phyloP scores from a whole-genome alignment of 1,140 invertebrate species.

The Heterodera schachtii region DNA sequence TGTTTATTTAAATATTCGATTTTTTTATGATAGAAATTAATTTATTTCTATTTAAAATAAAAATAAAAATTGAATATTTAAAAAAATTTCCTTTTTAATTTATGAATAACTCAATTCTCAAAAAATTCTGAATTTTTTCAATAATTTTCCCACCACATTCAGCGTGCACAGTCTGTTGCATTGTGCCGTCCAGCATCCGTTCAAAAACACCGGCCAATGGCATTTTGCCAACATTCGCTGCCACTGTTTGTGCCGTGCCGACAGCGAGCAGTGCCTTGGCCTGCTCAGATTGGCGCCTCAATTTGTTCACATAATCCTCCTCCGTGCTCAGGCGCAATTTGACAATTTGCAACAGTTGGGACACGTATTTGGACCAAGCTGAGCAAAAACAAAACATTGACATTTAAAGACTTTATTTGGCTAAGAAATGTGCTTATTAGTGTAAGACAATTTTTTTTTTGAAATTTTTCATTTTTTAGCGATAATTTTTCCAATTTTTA shows the following conservation, averaged over 20 bases:
- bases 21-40: no score
- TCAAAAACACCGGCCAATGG: slow-evolving; percentile 48
- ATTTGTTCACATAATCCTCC: slow-evolving; percentile 50
- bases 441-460: no score
- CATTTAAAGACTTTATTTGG: no score
- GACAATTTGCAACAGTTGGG: slow-evolving; percentile 51
- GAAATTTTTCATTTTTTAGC: no score
- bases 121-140: neutral
- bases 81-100: no score
- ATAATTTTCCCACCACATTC: slow-evolving; percentile 48
- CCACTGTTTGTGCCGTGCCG: slow-evolving; percentile 24
- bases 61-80: no score
- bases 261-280: slow-evolving; percentile 38
- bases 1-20: neutral
- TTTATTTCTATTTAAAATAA: no score
- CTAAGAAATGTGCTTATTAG: no score
- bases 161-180: slow-evolving; percentile 36
- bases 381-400: neutral
- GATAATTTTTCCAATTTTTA: no score
- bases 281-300: slow-evolving; percentile 50
- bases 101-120: neutral
- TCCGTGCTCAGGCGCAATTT: slow-evolving; percentile 47
- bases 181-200: slow-evolving; percentile 45
- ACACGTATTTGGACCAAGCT: slow-evolving; percentile 58
- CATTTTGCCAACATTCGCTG: slow-evolving; percentile 18